phyloP scores from a whole-genome alignment of 2,797 vertebrate species.

The Gorsachius magnificus region DNA sequence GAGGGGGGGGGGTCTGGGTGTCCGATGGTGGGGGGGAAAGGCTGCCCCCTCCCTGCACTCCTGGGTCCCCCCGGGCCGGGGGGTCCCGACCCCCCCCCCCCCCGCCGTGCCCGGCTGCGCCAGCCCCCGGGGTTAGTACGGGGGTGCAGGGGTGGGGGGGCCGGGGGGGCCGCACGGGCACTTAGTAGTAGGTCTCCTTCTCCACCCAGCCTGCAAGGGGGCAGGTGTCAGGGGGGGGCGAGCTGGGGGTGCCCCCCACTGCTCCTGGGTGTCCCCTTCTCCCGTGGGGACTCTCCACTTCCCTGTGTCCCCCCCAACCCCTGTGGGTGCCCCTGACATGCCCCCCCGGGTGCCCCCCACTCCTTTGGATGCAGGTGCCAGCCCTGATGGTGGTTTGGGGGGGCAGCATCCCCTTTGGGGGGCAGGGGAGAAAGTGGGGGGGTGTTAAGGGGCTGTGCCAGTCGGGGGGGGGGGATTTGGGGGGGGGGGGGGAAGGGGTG shows the following conservation, averaged over 20 bases:
- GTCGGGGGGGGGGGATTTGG: neutral
- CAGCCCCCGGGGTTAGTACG: neutral
- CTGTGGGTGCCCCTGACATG: too few species aligned
- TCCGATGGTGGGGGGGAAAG: neutral
- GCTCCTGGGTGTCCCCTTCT: neutral
- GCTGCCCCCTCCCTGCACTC: neutral
- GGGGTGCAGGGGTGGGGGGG: neutral
- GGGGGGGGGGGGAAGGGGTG: too few species aligned
- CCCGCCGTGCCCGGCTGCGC: too few species aligned
- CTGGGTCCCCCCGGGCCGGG: too few species aligned
- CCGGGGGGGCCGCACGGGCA: neutral
- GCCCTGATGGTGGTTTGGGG: neutral
- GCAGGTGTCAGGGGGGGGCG: neutral
- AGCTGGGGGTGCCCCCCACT: neutral
- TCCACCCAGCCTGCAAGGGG: neutral
- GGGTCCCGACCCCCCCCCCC: too few species aligned
- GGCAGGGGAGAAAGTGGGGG: neutral
- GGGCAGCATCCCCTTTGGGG: neutral
- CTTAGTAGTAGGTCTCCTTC: neutral
- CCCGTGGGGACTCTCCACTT: too few species aligned
- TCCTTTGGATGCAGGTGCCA: neutral
- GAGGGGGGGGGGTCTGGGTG: neutral
- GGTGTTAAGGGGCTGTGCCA: neutral
- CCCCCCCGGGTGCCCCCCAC: too few species aligned
- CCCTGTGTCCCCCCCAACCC: neutral